phyloP scores from a whole-genome alignment of 2,888 invertebrate genomes.

The Eurois occulta region DNA sequence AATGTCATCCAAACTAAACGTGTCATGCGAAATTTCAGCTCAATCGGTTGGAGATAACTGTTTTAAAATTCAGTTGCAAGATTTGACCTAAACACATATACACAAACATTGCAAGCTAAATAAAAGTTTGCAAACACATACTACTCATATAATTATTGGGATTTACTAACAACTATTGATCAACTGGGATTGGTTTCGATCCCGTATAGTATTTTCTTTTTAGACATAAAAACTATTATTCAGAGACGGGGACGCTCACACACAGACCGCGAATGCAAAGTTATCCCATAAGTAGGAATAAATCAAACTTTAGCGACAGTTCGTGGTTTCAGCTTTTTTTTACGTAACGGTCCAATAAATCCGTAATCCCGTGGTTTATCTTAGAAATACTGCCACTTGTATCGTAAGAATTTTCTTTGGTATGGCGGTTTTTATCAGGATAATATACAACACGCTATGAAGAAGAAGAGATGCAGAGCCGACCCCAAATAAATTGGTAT shows the following conservation, averaged over 20 bases:
- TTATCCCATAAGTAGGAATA: conserved; percentile 57
- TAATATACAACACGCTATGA: background rate
- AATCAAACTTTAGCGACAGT: conserved; percentile 57
- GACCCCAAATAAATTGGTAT: no score
- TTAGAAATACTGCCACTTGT: conserved; percentile 15
- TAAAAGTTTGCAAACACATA: background rate
- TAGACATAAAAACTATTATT: conserved; percentile 23
- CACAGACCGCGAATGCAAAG: conserved; percentile 40
- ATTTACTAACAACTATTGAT: background rate
- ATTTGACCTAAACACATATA: background rate
- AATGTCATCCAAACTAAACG: background rate
- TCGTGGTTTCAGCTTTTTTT: conserved; percentile 43
- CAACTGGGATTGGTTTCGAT: conserved; percentile 1
- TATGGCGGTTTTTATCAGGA: background rate
- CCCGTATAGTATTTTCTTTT: conserved; percentile 24
- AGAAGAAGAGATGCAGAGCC: no score
- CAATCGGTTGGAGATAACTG: background rate
- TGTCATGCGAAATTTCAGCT: background rate
- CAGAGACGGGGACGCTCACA: conserved; percentile 23
- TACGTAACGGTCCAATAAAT: conserved; percentile 40
- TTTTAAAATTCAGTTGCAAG: background rate
- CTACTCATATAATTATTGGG: background rate
- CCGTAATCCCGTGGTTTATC: conserved; percentile 28
- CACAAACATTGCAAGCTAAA: background rate
- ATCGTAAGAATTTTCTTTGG: conserved; percentile 1